A percentile compares a stretch with the other conserved stretches of the same genome.
Evolutionary conservation across 2,888 invertebrate species (phyloP).

Genomic region (Lepidochrysops patricia): DNA sequence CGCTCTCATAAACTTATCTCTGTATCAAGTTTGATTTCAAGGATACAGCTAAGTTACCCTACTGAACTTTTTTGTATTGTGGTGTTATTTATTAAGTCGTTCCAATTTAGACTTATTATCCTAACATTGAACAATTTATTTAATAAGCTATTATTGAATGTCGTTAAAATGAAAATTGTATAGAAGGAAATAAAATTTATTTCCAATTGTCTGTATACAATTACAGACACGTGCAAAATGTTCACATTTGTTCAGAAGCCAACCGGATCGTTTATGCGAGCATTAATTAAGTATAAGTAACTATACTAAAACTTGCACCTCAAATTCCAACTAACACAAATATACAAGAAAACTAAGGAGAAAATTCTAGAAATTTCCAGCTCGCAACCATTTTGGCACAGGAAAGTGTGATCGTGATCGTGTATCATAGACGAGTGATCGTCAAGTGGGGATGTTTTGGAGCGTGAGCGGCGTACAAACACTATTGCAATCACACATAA

Average conservation of each 20-base stretch:
- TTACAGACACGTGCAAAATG: too few relatives aligned
- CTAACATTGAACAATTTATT: background rate
- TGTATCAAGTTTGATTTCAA: too few relatives aligned
- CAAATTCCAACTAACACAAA: background rate
- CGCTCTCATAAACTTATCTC: too few relatives aligned
- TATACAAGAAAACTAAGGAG: background rate
- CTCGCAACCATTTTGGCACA: background rate
- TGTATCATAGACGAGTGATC: conserved; percentile 4
- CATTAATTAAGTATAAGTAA: too few relatives aligned
- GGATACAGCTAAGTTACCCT: too few relatives aligned
- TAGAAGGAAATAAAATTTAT: background rate
- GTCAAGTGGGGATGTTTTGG: conserved; percentile 8
- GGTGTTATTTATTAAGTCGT: background rate
- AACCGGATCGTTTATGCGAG: too few relatives aligned
- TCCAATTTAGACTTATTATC: background rate
- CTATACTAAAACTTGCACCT: too few relatives aligned
- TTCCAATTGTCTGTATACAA: too few relatives aligned
- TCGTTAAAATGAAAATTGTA: background rate
- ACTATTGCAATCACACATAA: conserved; percentile 3
- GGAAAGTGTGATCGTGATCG: background rate
- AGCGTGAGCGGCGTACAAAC: conserved; percentile 4
- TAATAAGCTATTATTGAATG: background rate
- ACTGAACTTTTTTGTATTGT: too few relatives aligned
- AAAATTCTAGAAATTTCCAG: background rate
- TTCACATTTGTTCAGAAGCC: too few relatives aligned